Base-by-base conservation (phyloP, 2,113 vertebrate species). In the Acanthochromis polyacanthus region DNA sequence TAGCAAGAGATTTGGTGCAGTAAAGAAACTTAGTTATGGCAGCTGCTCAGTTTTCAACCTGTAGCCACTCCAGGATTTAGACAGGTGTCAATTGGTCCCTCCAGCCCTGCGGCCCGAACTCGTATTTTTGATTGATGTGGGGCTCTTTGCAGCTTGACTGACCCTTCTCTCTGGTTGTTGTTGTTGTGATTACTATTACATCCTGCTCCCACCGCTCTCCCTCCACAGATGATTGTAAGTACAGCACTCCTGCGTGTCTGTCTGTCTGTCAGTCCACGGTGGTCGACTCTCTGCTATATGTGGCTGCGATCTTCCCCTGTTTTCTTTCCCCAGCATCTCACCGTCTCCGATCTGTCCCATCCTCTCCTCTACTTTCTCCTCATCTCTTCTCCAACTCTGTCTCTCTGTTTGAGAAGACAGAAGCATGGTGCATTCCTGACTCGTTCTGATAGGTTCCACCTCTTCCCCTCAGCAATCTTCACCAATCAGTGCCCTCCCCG, bases 151-250 rank as follows among this genome's bases (percentile, higher is more conserved):
- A 89, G 90, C 91, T 91, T 94, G 88, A 95, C 95, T 95, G 95
- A 95, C 92, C 94, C 93, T 95, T 94, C 81, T 95, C 86, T 95
- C 94, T 95, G 94, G 92, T 95, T 95, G 92, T 94, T 94, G 88
- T 92, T 92, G 92, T 93, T 91, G 91, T 93, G 87, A 90, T 92
- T 93, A 91, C 66, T 87, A 90, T 94, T 93, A 94, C 94, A 94
- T 93, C 93, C 93, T 85, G 95, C 95, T 94, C 94, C 92, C 93
- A 93, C 91, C 78, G 93, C 94, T 94, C 92, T 93, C 81, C 92
- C 88, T 93, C 92, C 93, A 94, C 97, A 99, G 98, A 99, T 99
- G 97, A 99, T 99, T 97, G 97, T 99, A 99, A 99, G 98, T 99
- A 99, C 95, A 95, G 96, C 95, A 94, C 95, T 96, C 93, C 95